These are phyloP conservation scores for Rhadina sibilatrix DNA, from an alignment of 2,113 vertebrate species.

Conservation along the genomic window DNA sequence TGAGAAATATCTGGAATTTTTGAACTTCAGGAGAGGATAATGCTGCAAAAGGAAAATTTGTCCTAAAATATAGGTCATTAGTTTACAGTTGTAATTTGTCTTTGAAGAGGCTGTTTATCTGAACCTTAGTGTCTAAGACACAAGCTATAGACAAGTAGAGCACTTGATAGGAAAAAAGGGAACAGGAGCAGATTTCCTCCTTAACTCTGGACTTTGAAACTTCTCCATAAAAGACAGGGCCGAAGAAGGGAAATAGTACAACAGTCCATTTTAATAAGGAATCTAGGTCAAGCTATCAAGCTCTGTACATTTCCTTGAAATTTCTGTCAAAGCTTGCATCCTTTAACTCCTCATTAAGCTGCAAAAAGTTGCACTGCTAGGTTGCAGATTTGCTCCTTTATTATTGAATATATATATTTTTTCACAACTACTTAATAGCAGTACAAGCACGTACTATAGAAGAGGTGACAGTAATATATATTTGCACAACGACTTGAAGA, in stretches of 20 bases:
- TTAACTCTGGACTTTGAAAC: not conserved
- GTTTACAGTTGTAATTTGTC: not conserved
- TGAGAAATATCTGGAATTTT: not conserved
- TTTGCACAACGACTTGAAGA: not conserved
- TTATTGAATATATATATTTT: not conserved
- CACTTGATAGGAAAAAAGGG: not conserved
- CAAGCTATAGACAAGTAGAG: not conserved
- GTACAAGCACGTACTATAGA: not conserved
- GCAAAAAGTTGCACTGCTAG: not conserved
- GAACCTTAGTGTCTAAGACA: not conserved
- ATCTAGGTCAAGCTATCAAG: slow-evolving; percentile 33
- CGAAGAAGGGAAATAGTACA: not conserved
- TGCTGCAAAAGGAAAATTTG: not conserved
- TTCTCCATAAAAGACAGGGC: not conserved
- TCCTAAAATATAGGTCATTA: not conserved
- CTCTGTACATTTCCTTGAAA: not conserved
- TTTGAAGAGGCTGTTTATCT: not conserved
- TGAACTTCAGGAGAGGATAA: not conserved
- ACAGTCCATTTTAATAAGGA: not conserved
- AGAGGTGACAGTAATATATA: not conserved
- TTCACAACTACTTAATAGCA: not conserved
- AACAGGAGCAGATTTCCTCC: not conserved
- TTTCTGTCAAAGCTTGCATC: not conserved
- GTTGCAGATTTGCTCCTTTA: not conserved
- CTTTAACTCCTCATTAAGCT: not conserved